Percentiles rank a stretch among this genome's conserved stretches.
phyloP scores from a whole-genome alignment of 2,888 invertebrate genomes.

The Tanaodytes sp. region DNA sequence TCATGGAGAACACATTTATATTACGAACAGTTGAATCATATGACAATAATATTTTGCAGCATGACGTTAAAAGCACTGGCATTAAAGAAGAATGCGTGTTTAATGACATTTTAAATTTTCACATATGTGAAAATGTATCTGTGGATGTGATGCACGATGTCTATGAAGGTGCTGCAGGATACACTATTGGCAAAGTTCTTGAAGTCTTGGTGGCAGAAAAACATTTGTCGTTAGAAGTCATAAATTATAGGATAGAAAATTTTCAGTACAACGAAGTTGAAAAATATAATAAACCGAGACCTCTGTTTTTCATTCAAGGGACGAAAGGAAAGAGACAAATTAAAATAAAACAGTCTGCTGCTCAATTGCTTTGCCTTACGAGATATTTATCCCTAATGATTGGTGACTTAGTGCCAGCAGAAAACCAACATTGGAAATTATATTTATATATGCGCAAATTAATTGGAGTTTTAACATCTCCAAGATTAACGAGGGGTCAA shows the following conservation, averaged over 20 bases:
- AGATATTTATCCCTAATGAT: conserved; percentile 42
- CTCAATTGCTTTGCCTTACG: conserved; percentile 6
- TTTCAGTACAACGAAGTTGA: conserved; percentile 9
- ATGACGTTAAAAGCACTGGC: conserved; percentile 29
- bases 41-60: conserved; percentile 9
- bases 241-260: conserved; percentile 4
- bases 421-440: conserved; percentile 26
- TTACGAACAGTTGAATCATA: conserved; percentile 17
- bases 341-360: too few relatives aligned
- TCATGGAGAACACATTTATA: conserved; percentile 1
- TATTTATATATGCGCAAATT: conserved; percentile 22
- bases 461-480: conserved; percentile 28
- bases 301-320: conserved; percentile 15
- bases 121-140: conserved; percentile 2
- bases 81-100: conserved; percentile 25
- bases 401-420: conserved; percentile 29
- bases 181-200: conserved; percentile 3
- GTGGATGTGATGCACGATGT: conserved; percentile 7
- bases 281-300: conserved; percentile 9
- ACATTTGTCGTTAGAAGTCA: background rate
- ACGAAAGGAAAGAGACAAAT: conserved; percentile 9
- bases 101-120: conserved; percentile 1
- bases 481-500: conserved; percentile 23
- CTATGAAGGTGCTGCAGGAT: conserved; percentile 10
- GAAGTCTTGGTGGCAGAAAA: conserved; percentile 1